Evolutionary conservation across 2,113 vertebrate species (phyloP).

Genomic region (Cephalopterus ornatus): DNA sequence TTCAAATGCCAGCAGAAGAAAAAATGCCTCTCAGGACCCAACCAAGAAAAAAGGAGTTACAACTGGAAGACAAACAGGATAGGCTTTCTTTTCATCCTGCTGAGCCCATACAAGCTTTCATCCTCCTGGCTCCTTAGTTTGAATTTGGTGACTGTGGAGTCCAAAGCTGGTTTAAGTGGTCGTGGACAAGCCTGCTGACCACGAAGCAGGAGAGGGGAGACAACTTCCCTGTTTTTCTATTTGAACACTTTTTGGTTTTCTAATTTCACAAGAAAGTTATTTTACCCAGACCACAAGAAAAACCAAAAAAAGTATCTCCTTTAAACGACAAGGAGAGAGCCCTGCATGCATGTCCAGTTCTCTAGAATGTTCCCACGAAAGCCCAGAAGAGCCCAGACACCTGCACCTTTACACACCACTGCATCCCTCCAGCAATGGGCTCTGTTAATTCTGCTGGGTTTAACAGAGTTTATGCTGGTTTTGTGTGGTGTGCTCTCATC

Average conservation of each 20-base stretch:
- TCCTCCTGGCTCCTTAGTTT: not conserved
- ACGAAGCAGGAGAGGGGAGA: not conserved
- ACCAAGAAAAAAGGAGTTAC: not conserved
- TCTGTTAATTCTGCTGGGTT: not conserved
- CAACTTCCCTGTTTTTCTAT: not conserved
- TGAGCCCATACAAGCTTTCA: not conserved
- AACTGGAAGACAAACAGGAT: not conserved
- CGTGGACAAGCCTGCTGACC: not conserved
- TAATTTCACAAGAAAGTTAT: not conserved
- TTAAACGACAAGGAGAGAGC: not conserved
- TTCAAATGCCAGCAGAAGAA: not conserved
- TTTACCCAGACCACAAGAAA: not conserved
- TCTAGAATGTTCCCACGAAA: not conserved
- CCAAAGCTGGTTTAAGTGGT: not conserved
- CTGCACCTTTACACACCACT: not conserved
- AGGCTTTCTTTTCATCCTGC: not conserved
- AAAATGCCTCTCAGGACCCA: not conserved
- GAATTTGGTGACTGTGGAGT: not conserved
- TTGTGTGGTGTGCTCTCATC: not conserved
- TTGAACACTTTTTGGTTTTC: not conserved
- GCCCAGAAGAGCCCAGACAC: not conserved
- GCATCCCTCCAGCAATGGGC: not conserved
- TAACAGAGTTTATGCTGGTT: not conserved
- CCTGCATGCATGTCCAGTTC: accelerated
- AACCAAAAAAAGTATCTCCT: not conserved